These are phyloP conservation scores for Leuctra nigra DNA, from an alignment of 2,888 invertebrate genomes.

Conservation along the genomic window DNA sequence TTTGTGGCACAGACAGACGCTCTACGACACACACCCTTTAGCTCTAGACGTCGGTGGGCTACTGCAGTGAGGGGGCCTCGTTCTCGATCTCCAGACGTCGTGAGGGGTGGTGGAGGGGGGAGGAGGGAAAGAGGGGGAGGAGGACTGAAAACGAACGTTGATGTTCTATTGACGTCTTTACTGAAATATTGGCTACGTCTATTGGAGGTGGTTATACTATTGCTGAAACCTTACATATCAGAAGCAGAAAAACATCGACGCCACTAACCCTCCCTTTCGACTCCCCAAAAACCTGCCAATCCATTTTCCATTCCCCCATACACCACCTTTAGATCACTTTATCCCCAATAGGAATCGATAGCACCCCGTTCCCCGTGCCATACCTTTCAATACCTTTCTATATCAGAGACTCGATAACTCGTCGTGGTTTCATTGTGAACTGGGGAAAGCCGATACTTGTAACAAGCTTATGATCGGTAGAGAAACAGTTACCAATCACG, in stretches of 20 bases:
- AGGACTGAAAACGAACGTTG: too few species aligned
- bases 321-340: constrained; percentile 28
- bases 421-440: neutral
- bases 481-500: too few species aligned
- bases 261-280: neutral
- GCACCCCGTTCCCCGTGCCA: neutral
- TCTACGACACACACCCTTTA: too few species aligned
- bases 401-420: neutral
- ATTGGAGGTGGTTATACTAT: constrained; percentile 2
- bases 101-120: neutral
- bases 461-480: too few species aligned
- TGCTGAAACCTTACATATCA: constrained; percentile 17
- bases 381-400: constrained; percentile 13
- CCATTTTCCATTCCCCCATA: constrained; percentile 4
- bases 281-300: constrained; percentile 6
- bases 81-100: too few species aligned
- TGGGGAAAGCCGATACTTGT: neutral
- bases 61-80: too few species aligned
- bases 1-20: neutral
- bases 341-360: constrained; percentile 28
- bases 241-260: constrained; percentile 4
- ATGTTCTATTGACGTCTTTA: constrained; percentile 11
- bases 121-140: neutral
- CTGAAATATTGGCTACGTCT: constrained; percentile 15
- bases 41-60: too few species aligned